phyloP scores from a whole-genome alignment of 1,140 invertebrate species.

The Sarcophaga peregrina region DNA sequence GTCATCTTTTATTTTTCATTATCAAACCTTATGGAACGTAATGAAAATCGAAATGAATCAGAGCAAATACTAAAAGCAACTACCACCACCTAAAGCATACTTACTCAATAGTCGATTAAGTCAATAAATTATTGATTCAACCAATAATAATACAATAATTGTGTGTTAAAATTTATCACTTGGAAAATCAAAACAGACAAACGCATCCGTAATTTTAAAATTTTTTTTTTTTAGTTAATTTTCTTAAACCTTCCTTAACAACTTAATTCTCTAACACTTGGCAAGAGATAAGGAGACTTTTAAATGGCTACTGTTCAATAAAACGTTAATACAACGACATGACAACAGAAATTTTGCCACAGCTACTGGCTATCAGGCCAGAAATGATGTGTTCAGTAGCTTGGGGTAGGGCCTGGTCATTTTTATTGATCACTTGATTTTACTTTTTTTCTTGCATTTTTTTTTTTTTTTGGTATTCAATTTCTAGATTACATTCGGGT shows the following conservation, averaged over 20 bases:
- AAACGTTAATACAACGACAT: neutral
- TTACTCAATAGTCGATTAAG: neutral
- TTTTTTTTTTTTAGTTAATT: too few species aligned
- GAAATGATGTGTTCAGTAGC: too few species aligned
- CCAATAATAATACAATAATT: neutral
- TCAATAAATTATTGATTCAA: slow-evolving; percentile 14
- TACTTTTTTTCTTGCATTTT: too few species aligned
- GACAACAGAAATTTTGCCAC: too few species aligned
- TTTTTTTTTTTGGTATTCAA: too few species aligned
- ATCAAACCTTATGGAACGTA: too few species aligned
- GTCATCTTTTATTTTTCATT: too few species aligned
- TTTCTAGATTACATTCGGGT: too few species aligned
- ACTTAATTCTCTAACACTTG: slow-evolving; percentile 17
- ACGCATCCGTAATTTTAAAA: neutral
- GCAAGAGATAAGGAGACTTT: neutral
- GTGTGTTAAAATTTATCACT: slow-evolving; percentile 4
- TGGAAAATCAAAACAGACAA: slow-evolving; percentile 15
- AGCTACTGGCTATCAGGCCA: too few species aligned
- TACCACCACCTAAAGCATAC: neutral
- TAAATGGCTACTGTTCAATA: neutral
- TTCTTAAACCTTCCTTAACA: neutral
- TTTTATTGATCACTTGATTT: too few species aligned
- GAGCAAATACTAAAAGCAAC: neutral
- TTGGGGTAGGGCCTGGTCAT: too few species aligned
- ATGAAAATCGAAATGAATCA: too few species aligned